A percentile compares a stretch with the other conserved stretches of the same genome.
Evolutionary conservation across 2,888 invertebrate species (phyloP).

Genomic region (Pediacus dermestoides): DNA sequence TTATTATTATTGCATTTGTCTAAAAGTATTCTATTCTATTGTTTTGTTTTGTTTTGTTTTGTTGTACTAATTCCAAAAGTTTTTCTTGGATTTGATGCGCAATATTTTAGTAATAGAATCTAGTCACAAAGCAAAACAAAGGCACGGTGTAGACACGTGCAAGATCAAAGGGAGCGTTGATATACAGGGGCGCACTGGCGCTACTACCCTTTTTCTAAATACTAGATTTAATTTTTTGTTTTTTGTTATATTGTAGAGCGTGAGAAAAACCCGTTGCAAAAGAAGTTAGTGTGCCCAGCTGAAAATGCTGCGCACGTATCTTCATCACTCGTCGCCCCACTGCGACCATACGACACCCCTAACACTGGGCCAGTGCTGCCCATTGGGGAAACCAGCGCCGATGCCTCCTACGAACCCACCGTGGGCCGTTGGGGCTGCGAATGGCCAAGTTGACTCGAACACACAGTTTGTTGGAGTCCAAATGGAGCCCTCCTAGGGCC

Average conservation of each 20-base stretch:
- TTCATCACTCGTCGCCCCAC: conserved; percentile 42
- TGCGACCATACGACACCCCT: conserved; percentile 43
- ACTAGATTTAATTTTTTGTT: conserved; percentile 20
- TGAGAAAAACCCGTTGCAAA: conserved; percentile 60
- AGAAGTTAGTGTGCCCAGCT: conserved; percentile 43
- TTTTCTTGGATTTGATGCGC: no score
- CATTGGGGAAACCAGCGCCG: conserved; percentile 52
- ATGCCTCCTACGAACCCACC: conserved; percentile 62
- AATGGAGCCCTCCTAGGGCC: conserved; percentile 44
- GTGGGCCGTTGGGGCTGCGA: conserved; percentile 90
- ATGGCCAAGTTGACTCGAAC: conserved; percentile 97
- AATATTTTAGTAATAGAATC: no score
- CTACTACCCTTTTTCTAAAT: conserved; percentile 5
- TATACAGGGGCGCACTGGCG: no score
- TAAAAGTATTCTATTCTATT: no score
- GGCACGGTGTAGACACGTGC: no score
- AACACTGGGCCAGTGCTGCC: conserved; percentile 38
- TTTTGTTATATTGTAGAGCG: conserved; percentile 58
- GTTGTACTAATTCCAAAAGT: no score
- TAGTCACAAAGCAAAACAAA: no score
- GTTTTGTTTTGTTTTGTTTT: no score
- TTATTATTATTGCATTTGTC: no score
- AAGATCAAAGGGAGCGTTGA: no score
- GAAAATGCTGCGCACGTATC: conserved; percentile 43
- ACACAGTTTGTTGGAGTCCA: conserved; percentile 53